Base-by-base conservation (phyloP, 2,888 invertebrate species). In the Dolomedes plantarius region DNA sequence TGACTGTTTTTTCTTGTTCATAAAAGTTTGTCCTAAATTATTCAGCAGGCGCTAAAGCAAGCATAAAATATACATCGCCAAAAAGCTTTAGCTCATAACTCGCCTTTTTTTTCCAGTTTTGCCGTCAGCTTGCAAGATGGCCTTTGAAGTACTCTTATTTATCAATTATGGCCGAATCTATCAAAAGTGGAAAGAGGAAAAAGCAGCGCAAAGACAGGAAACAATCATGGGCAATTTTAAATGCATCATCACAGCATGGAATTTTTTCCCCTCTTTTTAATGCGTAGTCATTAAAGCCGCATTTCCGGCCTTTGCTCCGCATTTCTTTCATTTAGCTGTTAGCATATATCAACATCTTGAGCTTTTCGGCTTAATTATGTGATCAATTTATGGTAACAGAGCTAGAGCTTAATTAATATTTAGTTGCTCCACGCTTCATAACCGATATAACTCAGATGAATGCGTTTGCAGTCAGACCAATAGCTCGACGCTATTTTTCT, bases 401-500 rank as follows among this genome's bases (percentile, higher is more conserved):
- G 69, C 78, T 64, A 75, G 67, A 75, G 79, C 86, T 79, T 86
- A 86, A 86, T 86, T 86, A 86, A 86, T 86, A 86, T 86, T 86
- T 86, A 86, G 86, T 86, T 86, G 79, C 86, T 78, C 78, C 86
- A 79, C 39, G 86, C 73, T 77, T 85, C 83, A 85, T 85, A 85
- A 73, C 72, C 77, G 77, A 77, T 85, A 85, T 56, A 77, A 85
- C 72, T 73, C 83, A 77, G 77, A 46, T 73, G 83, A 85, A 77
- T 85, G 83, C 83, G 65, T 83, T 36, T 69, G 64, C 64, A 80
- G 69, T 50, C 50, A 68, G 36, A 72, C 68, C 50, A 62, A 65
- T 71, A 71, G 23, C 41, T 19, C 9, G 27, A 72, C 72, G 76
- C 73, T 77, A 85, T 85, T 77, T 85, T 85, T 73, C 73, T 69